phyloP scores from a whole-genome alignment of 2,797 vertebrate genomes.

The Betta splendens region DNA sequence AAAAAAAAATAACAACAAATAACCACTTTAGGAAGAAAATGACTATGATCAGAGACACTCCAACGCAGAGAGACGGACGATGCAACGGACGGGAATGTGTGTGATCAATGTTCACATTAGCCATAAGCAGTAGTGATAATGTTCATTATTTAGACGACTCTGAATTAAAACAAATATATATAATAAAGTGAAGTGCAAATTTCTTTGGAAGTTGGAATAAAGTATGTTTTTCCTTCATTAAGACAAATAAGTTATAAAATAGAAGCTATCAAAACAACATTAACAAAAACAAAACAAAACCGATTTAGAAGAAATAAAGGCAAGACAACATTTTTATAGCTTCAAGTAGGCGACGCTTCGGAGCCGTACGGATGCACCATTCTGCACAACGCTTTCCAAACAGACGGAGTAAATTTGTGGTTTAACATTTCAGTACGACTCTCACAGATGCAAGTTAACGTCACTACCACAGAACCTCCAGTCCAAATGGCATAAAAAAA shows the following conservation, averaged over 20 bases:
- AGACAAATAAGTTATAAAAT: slow-evolving; percentile 86
- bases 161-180: slow-evolving; percentile 60
- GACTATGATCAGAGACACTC: slow-evolving; percentile 83
- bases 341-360: slow-evolving; percentile 90
- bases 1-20: slow-evolving; percentile 67
- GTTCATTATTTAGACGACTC: slow-evolving; percentile 53
- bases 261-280: slow-evolving; percentile 81
- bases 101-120: slow-evolving; percentile 81
- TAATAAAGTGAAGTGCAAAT: slow-evolving; percentile 92
- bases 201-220: slow-evolving; percentile 97
- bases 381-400: slow-evolving; percentile 48
- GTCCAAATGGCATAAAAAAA: slow-evolving; percentile 43
- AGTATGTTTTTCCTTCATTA: slow-evolving; percentile 82
- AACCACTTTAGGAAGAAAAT: slow-evolving; percentile 79
- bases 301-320: slow-evolving; percentile 82
- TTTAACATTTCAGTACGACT: slow-evolving; percentile 34
- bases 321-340: slow-evolving; percentile 78
- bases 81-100: slow-evolving; percentile 75
- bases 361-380: slow-evolving; percentile 50
- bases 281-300: slow-evolving; percentile 50
- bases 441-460: slow-evolving; percentile 20
- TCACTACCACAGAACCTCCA: slow-evolving; percentile 17
- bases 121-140: slow-evolving; percentile 68
- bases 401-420: slow-evolving; percentile 36
- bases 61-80: slow-evolving; percentile 83